Conservation (phyloP, 2,888 invertebrate species). For the Ichneumoninae sp. region DNA sequence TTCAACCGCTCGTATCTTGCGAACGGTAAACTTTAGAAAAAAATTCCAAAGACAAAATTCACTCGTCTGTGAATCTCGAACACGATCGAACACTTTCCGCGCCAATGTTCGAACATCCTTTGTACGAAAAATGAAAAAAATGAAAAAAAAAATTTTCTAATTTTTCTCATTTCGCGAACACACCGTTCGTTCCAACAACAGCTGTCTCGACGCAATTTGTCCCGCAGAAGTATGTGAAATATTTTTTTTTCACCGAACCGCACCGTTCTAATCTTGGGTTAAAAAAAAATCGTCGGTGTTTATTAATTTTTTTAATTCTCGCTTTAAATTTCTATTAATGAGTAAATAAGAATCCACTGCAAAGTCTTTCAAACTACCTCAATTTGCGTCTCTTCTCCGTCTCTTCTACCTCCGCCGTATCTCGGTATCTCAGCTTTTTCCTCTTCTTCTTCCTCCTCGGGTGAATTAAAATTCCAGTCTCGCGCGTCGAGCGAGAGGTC, state of each 20-base stretch:
- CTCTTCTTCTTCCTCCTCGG: constrained; percentile 25
- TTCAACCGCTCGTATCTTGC: background rate
- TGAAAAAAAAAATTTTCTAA: background rate
- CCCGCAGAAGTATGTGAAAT: background rate
- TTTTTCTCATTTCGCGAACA: background rate
- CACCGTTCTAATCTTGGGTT: background rate
- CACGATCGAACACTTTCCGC: background rate
- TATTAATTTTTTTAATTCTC: background rate
- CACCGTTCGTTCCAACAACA: background rate
- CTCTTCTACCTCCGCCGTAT: constrained; percentile 40
- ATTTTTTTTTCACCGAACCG: background rate
- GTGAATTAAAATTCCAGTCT: constrained; percentile 68
- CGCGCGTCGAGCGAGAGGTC: constrained; percentile 62
- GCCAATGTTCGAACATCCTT: background rate
- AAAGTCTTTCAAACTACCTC: constrained; percentile 57
- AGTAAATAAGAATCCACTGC: background rate
- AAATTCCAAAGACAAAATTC: background rate
- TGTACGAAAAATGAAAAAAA: background rate
- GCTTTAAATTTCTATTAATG: background rate
- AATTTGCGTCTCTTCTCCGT: constrained; percentile 48
- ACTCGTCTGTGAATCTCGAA: background rate
- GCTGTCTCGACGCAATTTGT: background rate
- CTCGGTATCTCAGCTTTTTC: constrained; percentile 30
- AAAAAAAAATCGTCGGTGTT: background rate
- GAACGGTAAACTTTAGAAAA: background rate